Conservation (phyloP, 2,113 vertebrate genomes). For the Scopus umbretta region DNA sequence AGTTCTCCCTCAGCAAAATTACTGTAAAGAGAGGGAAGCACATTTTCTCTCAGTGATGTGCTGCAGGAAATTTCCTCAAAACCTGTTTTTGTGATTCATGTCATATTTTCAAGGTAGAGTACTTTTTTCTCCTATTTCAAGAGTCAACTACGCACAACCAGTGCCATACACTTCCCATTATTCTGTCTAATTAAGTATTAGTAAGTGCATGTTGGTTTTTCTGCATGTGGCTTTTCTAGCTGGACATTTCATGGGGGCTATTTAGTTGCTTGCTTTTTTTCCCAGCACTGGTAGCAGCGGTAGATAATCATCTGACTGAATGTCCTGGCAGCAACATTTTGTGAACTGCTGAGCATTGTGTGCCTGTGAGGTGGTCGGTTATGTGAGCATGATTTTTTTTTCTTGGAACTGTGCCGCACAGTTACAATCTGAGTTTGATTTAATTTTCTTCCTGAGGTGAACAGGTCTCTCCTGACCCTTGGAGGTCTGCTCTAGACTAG, state of each 20-base stretch:
- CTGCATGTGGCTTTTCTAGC: background rate
- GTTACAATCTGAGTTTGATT: background rate
- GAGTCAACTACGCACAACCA: background rate
- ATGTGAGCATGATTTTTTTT: background rate
- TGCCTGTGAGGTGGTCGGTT: background rate
- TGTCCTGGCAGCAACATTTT: background rate
- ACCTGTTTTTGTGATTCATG: background rate
- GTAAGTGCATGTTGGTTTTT: background rate
- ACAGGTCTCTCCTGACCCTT: background rate
- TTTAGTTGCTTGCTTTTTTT: background rate
- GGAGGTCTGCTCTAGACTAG: background rate
- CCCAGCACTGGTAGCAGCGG: background rate
- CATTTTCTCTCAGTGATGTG: background rate
- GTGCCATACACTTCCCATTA: background rate
- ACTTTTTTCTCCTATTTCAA: background rate
- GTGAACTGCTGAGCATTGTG: background rate
- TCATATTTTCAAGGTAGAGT: background rate
- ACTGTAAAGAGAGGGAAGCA: background rate
- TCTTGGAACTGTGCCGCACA: background rate
- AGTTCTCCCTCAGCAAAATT: background rate
- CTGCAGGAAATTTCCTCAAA: background rate
- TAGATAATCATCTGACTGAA: background rate
- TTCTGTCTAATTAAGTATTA: background rate
- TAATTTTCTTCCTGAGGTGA: background rate
- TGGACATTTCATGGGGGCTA: background rate